Conservation (phyloP, 2,888 invertebrate genomes). For the Hybos culiciformis region DNA sequence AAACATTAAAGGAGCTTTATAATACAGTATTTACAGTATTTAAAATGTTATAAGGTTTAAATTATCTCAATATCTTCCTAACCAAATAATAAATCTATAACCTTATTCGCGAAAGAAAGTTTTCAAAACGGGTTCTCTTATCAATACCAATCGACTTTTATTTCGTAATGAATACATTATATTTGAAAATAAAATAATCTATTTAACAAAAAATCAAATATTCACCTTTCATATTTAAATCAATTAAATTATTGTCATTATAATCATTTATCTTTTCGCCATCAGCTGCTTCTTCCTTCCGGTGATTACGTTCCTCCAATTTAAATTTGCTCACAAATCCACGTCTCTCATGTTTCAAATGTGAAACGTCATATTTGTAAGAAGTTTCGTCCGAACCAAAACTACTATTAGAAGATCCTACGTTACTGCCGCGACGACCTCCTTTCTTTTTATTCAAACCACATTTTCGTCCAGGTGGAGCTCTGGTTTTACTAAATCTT, state of each 20-base stretch:
- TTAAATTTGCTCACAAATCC: constrained; percentile 31
- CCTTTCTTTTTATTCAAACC: constrained; percentile 28
- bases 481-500: constrained; percentile 47
- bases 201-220: too few species aligned
- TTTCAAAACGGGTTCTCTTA: too few species aligned
- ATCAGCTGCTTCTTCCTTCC: constrained; percentile 19
- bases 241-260: constrained; percentile 35
- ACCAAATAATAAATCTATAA: too few species aligned
- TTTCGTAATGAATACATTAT: too few species aligned
- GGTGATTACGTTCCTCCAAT: constrained; percentile 19
- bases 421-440: constrained; percentile 19
- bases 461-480: constrained; percentile 40
- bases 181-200: too few species aligned
- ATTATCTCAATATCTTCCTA: too few species aligned
- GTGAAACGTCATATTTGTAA: constrained; percentile 33
- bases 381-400: constrained; percentile 31
- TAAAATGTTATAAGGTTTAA: too few species aligned
- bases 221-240: constrained; percentile 23
- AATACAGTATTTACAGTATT: too few species aligned
- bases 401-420: constrained; percentile 7
- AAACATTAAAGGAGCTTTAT: too few species aligned
- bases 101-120: too few species aligned
- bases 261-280: constrained; percentile 20
- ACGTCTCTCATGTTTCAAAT: constrained; percentile 32
- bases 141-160: too few species aligned